Conservation (phyloP, 2,113 vertebrate genomes). For the Sardina pilchardus region DNA sequence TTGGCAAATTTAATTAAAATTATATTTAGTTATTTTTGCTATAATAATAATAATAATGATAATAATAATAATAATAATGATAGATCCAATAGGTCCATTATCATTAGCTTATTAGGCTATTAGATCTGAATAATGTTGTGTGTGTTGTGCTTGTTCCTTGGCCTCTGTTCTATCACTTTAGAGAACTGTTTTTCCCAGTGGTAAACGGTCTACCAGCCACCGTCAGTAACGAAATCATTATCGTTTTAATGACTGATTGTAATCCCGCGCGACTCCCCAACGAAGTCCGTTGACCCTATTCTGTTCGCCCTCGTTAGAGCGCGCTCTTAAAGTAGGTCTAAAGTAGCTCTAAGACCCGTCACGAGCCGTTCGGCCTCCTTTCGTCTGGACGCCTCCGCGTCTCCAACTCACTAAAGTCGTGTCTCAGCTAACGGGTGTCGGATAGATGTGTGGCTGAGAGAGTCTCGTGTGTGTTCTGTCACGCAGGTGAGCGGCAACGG, state of each 20-base stretch:
- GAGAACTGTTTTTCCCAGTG: no score
- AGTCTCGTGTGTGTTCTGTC: slow-evolving; percentile 16
- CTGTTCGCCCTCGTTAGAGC: neutral
- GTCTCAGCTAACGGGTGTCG: neutral
- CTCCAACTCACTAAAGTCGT: neutral
- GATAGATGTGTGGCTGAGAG: neutral
- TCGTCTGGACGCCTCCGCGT: neutral
- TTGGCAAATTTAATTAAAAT: no score
- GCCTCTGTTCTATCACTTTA: no score
- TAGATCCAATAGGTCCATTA: no score
- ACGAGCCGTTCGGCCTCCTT: neutral
- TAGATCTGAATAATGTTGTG: no score
- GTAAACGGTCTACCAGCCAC: neutral
- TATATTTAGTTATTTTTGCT: no score
- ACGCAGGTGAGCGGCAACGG: slow-evolving; percentile 72
- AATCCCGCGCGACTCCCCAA: neutral
- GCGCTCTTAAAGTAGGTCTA: neutral
- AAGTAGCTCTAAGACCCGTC: slow-evolving; percentile 6
- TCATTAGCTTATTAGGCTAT: no score
- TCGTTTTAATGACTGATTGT: neutral
- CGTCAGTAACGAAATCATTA: neutral
- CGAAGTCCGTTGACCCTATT: slow-evolving; percentile 3
- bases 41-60: no score
- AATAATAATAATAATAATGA: no score
- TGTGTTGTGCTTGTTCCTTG: no score